phyloP scores from a whole-genome alignment of 2,888 invertebrate species.

The Leucoma salicis region DNA sequence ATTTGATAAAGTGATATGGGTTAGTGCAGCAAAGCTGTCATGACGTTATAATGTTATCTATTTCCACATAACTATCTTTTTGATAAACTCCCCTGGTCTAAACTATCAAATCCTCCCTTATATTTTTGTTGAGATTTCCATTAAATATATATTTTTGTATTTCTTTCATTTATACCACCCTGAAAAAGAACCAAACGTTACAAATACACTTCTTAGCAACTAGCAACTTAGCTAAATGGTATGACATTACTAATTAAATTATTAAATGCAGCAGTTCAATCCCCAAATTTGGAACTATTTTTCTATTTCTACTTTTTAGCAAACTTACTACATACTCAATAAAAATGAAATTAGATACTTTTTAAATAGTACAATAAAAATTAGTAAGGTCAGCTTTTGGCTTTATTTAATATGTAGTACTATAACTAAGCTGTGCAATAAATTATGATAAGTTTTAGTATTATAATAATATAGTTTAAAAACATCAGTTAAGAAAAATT shows the following conservation, averaged over 20 bases:
- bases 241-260: too few species aligned
- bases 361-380: too few species aligned
- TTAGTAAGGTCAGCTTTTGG: too few species aligned
- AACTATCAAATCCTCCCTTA: constrained; percentile 9
- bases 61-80: constrained; percentile 11
- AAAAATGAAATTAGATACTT: too few species aligned
- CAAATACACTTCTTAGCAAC: constrained; percentile 17
- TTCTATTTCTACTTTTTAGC: too few species aligned
- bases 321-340: too few species aligned
- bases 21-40: constrained; percentile 64
- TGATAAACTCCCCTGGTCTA: constrained; percentile 18
- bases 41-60: constrained; percentile 30
- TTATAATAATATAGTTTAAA: neutral
- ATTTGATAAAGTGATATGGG: constrained; percentile 26
- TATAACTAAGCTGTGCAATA: neutral
- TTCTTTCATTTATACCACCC: constrained; percentile 67
- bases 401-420: neutral
- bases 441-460: neutral
- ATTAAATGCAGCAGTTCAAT: too few species aligned
- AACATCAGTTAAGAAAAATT: too few species aligned
- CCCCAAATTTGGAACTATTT: too few species aligned
- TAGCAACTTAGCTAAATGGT: constrained; percentile 18
- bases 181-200: constrained; percentile 58
- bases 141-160: constrained; percentile 16
- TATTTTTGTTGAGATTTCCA: constrained; percentile 31